Conservation (phyloP, 2,113 vertebrate species). For the Meles meles region DNA sequence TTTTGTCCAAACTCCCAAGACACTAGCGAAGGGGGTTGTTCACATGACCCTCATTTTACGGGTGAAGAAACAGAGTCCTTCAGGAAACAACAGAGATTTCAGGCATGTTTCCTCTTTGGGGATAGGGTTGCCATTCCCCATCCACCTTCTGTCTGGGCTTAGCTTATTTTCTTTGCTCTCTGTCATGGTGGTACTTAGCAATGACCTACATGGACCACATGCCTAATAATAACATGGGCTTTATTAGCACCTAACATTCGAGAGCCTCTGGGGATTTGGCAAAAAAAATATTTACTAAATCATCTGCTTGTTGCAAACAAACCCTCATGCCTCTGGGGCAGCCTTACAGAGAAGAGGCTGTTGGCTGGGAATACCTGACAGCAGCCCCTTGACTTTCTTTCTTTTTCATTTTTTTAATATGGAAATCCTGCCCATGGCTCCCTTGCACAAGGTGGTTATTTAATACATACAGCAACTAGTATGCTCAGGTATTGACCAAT, state of each 20-base stretch:
- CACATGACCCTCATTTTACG: neutral
- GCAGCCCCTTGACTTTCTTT: neutral
- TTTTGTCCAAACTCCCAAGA: neutral
- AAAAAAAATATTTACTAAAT: conserved; percentile 17
- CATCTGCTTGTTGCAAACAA: neutral
- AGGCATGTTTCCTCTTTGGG: neutral
- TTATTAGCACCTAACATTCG: conserved; percentile 23
- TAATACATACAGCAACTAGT: neutral
- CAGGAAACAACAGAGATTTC: neutral
- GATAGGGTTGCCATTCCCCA: neutral
- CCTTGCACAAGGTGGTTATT: neutral
- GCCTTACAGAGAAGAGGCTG: neutral
- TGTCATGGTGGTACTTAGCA: neutral
- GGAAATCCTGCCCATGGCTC: neutral
- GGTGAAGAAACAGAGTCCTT: neutral
- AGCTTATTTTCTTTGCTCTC: neutral
- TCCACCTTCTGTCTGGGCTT: neutral
- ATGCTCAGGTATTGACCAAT: neutral
- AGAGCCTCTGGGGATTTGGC: conserved; percentile 11
- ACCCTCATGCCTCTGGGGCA: neutral
- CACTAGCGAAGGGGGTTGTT: neutral
- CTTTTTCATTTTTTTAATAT: neutral
- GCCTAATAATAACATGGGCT: conserved; percentile 18
- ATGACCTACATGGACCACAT: conserved; percentile 12
- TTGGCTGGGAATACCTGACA: neutral